Evolutionary conservation across 1,140 invertebrate genomes (phyloP).

Genomic region (Drosophila hydei): DNA sequence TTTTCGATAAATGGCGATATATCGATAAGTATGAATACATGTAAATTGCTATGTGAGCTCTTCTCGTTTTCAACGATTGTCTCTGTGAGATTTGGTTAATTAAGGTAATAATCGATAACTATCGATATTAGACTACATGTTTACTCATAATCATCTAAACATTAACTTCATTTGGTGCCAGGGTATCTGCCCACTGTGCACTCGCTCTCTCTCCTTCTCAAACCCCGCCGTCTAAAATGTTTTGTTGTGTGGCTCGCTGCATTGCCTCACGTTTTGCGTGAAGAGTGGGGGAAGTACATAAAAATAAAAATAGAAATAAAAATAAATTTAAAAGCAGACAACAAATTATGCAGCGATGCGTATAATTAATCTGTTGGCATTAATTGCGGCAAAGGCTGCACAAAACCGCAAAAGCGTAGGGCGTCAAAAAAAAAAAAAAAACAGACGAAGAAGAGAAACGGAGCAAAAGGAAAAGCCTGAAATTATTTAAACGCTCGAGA

Average conservation of each 20-base stretch:
- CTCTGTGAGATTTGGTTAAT: no score
- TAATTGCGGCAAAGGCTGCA: constrained; percentile 73
- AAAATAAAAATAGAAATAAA: constrained; percentile 51
- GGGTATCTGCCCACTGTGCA: no score
- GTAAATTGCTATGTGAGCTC: no score
- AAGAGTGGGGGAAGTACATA: constrained; percentile 12
- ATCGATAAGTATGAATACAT: no score
- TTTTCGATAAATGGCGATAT: not conserved
- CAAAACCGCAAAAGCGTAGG: constrained; percentile 57
- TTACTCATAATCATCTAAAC: no score
- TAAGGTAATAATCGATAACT: not conserved
- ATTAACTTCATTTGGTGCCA: no score
- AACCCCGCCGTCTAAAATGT: not conserved
- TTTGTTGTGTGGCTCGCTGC: constrained; percentile 2
- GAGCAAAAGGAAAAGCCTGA: constrained; percentile 32
- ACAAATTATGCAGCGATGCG: constrained; percentile 70
- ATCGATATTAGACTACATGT: not conserved
- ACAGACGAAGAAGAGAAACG: not conserved
- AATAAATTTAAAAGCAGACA: constrained; percentile 62
- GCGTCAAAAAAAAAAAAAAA: constrained; percentile 22
- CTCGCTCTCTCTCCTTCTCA: not conserved
- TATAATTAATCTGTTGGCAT: constrained; percentile 81
- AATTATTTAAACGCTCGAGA: constrained; percentile 68
- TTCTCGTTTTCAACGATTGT: no score
- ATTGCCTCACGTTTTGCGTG: constrained; percentile 32